Conservation (phyloP, 1,140 invertebrate genomes). For the Calephelis nemesis region DNA sequence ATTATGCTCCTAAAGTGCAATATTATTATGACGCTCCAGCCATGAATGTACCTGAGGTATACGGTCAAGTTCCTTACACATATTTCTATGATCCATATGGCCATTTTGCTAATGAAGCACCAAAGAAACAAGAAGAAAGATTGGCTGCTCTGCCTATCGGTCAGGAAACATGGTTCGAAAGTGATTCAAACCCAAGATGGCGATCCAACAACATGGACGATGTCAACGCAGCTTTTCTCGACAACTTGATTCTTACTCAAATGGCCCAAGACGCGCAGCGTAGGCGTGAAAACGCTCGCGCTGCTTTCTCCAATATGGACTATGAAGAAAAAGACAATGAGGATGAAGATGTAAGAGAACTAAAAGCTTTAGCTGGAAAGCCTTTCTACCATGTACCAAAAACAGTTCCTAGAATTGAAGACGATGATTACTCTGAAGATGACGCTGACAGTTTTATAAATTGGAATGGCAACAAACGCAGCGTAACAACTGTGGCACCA, state of each 20-base stretch:
- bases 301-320: conserved; percentile 60
- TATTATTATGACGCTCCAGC: conserved; percentile 63
- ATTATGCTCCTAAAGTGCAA: conserved; percentile 65
- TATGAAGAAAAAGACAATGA: conserved; percentile 77
- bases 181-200: conserved; percentile 68
- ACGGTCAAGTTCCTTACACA: conserved; percentile 73
- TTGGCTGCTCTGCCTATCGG: conserved; percentile 80
- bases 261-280: conserved; percentile 81
- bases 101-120: conserved; percentile 79
- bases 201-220: conserved; percentile 74
- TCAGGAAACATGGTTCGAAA: conserved; percentile 82
- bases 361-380: conserved; percentile 80
- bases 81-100: conserved; percentile 79
- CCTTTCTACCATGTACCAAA: conserved; percentile 73
- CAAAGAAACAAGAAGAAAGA: conserved; percentile 76
- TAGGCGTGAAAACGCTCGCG: conserved; percentile 64
- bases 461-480: conserved; percentile 77
- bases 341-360: conserved; percentile 81
- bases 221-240: conserved; percentile 81
- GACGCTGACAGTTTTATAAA: conserved; percentile 71
- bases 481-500: conserved; percentile 52
- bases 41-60: conserved; percentile 56
- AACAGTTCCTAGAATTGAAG: conserved; percentile 60
- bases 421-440: conserved; percentile 68
- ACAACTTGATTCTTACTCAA: conserved; percentile 82